A percentile compares a stretch with the other conserved stretches of the same genome.
Evolutionary conservation across 2,113 vertebrate species (phyloP).

Genomic region (Tyrannus savana): DNA sequence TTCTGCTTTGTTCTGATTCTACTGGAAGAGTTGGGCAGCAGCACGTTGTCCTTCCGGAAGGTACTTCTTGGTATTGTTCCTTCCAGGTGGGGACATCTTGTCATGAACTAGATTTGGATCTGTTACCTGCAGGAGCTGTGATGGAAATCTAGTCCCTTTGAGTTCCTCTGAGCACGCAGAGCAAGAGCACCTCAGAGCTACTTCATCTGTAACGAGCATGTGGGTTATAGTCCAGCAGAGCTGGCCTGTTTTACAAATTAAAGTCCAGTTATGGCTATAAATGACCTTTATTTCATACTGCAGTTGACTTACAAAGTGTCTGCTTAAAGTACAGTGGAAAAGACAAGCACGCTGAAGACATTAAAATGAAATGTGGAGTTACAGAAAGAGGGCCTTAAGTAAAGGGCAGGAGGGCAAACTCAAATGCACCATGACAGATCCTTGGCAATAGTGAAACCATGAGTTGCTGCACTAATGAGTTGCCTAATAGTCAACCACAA

Average conservation of each 20-base stretch:
- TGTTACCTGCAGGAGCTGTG: background rate
- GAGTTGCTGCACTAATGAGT: background rate
- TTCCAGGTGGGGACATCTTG: background rate
- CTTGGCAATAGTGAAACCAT: background rate
- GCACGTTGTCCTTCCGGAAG: background rate
- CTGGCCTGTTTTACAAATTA: background rate
- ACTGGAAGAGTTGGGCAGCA: background rate
- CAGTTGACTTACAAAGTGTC: background rate
- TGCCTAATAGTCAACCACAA: background rate
- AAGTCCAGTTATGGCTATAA: background rate
- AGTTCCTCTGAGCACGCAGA: background rate
- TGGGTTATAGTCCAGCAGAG: background rate
- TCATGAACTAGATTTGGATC: background rate
- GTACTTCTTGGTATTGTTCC: background rate
- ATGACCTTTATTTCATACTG: background rate
- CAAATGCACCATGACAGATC: background rate
- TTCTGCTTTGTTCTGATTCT: background rate
- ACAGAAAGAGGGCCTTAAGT: background rate
- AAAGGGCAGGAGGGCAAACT: background rate
- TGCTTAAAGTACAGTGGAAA: background rate
- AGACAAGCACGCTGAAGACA: background rate
- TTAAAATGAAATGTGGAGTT: background rate
- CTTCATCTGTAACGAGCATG: fast-evolving
- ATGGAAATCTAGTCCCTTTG: background rate
- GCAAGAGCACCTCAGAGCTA: background rate